Conservation (phyloP, 2,888 invertebrate species). For the Stenurella melanura region DNA sequence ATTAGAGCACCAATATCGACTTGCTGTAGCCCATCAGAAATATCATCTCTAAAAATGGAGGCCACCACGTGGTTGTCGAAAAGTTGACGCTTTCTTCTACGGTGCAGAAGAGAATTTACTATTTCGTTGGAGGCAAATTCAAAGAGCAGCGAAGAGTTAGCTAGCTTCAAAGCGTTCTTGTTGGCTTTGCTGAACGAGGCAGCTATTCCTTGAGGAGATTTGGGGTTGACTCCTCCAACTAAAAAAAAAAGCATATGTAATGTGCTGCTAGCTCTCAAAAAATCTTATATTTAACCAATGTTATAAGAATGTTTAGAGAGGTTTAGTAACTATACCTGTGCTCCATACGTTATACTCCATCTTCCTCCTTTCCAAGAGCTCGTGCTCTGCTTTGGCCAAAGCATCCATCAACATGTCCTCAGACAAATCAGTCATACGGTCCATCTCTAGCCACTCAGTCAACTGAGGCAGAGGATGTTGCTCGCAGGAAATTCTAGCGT, state of each 20-base stretch:
- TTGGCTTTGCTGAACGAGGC: conserved; percentile 94
- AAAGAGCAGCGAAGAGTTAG: conserved; percentile 89
- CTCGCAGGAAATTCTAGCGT: conserved; percentile 83
- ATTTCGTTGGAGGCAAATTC: conserved; percentile 93
- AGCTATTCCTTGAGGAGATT: conserved; percentile 89
- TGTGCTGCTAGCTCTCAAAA: too few species aligned
- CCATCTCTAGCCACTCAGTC: conserved; percentile 83
- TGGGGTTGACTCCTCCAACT: conserved; percentile 90
- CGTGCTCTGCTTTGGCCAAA: conserved; percentile 85
- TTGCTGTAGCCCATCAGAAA: conserved; percentile 85
- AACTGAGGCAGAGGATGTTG: conserved; percentile 83
- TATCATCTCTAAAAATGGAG: conserved; percentile 79
- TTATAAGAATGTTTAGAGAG: too few species aligned
- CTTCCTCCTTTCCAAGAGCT: conserved; percentile 83
- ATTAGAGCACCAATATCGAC: conserved; percentile 86
- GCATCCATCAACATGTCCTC: conserved; percentile 85
- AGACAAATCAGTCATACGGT: conserved; percentile 80
- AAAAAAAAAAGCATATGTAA: conserved; percentile 51
- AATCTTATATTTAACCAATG: too few species aligned
- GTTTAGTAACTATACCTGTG: conserved; percentile 74
- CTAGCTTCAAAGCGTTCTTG: conserved; percentile 86
- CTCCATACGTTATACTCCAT: conserved; percentile 90
- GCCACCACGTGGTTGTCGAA: conserved; percentile 80
- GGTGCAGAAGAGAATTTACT: conserved; percentile 78
- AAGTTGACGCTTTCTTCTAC: conserved; percentile 83